phyloP scores from a whole-genome alignment of 2,113 vertebrate genomes.

The Pteronura brasiliensis region DNA sequence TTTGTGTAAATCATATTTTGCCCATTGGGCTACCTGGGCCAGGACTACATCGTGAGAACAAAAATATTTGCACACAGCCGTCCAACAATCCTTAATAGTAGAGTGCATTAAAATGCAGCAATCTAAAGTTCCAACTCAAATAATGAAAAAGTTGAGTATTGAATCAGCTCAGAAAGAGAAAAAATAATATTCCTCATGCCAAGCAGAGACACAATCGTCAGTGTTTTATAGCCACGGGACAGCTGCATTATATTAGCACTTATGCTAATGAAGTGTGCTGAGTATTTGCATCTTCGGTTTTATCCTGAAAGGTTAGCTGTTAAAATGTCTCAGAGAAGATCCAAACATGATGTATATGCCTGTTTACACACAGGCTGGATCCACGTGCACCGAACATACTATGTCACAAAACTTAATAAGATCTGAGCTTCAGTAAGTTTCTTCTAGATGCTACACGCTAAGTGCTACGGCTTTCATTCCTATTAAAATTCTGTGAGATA shows the following conservation, averaged over 20 bases:
- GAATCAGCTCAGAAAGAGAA: constrained; percentile 51
- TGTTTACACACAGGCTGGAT: neutral
- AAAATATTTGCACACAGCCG: constrained; percentile 73
- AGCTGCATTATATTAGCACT: constrained; percentile 59
- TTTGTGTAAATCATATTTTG: constrained; percentile 73
- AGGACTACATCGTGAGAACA: constrained; percentile 74
- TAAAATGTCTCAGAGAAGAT: neutral
- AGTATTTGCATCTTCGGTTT: constrained; percentile 37
- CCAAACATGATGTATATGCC: neutral
- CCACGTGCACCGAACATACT: neutral
- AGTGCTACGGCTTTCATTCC: neutral
- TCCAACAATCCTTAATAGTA: constrained; percentile 61
- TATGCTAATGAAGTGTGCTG: constrained; percentile 53
- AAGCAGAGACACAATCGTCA: constrained; percentile 53
- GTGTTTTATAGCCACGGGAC: constrained; percentile 46
- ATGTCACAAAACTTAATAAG: neutral
- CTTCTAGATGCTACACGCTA: neutral
- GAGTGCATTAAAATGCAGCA: constrained; percentile 64
- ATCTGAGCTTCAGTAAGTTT: neutral
- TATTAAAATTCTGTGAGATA: neutral
- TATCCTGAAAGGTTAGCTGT: constrained; percentile 32
- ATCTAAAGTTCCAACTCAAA: constrained; percentile 75
- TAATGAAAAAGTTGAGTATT: constrained; percentile 61
- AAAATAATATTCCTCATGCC: constrained; percentile 50
- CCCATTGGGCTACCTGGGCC: constrained; percentile 68